Percentiles rank a stretch among this genome's conserved stretches.
phyloP scores from a whole-genome alignment of 1,140 invertebrate species.

The Rhynchophorus ferrugineus region DNA sequence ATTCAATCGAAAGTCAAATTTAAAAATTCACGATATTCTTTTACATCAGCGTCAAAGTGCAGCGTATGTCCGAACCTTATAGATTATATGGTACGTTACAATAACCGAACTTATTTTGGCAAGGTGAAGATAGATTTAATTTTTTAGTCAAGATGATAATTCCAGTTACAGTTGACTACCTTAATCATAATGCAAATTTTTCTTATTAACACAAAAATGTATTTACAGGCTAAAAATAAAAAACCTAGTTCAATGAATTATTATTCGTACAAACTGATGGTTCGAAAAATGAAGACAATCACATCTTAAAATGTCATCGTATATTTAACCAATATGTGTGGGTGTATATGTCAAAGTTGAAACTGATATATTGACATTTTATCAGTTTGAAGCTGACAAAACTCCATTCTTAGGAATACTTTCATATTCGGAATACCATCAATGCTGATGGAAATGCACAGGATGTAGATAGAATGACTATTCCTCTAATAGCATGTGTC shows the following conservation, averaged over 20 bases:
- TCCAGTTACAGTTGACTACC: conserved; percentile 22
- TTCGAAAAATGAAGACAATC: conserved; percentile 32
- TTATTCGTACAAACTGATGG: conserved; percentile 41
- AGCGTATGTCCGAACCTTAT: conserved; percentile 38
- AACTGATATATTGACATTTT: conserved; percentile 40
- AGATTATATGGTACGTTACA: conserved; percentile 45
- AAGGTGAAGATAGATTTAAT: conserved; percentile 44
- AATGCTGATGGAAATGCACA: conserved; percentile 24
- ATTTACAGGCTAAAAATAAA: conserved; percentile 5
- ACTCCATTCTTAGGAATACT: conserved; percentile 36
- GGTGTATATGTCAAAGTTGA: conserved; percentile 48
- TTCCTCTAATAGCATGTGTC: too few species aligned
- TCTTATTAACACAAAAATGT: neutral
- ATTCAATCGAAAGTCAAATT: too few species aligned
- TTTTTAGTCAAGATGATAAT: conserved; percentile 39
- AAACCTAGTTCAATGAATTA: conserved; percentile 37
- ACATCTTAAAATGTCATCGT: conserved; percentile 34
- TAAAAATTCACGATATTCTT: conserved; percentile 30
- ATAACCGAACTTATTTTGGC: conserved; percentile 45
- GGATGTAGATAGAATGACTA: too few species aligned
- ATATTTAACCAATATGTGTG: conserved; percentile 41
- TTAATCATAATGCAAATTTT: conserved; percentile 1
- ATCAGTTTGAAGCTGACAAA: conserved; percentile 42
- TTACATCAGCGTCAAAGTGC: conserved; percentile 24
- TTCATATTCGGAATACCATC: conserved; percentile 34